Base-by-base conservation (phyloP, 2,113 vertebrate genomes). In the Nibea albiflora region DNA sequence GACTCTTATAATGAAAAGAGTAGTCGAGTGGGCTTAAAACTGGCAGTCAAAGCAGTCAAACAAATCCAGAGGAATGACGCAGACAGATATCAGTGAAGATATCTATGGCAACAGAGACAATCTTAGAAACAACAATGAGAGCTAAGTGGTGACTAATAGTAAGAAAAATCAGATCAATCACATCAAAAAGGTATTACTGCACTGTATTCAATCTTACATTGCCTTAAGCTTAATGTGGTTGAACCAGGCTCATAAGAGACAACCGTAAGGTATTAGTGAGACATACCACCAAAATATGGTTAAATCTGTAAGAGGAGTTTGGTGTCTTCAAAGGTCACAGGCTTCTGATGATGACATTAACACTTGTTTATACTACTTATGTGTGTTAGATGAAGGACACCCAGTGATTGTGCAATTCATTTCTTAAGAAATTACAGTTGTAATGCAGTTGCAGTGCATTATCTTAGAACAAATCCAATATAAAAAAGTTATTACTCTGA, bases 91-190 rank as follows among this genome's bases (percentile, higher is more conserved):
- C n/a, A 5, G 17, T 4, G 4, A 61, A 39, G 44, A 26, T n/a
- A 78, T 16, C 50, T 50, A 79, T 76, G 81, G 75, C 52, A 82
- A 84, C 71, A 46, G 19, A 28, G 35, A 22, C 68, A 57, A 31
- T 56, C 35, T 58, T 5, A 35, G 2, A 28, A 81, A 35, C 57
- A 71, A 71, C 17, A 61, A 20, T 0, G 5, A 31, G 62, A 53
- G 67, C 62, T 68, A n/a, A 50, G 49, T 3, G 26, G 64, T 84
- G 66, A 76, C 11, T 68, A 8, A 35, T 9, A 4, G 50, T 52
- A 50, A 14, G 46, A 67, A 44, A 72, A 22, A 62, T 72, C 24
- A n/a, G 26, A 12, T 67, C 49, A 42, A 12, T 67, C 49, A 42
- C n/a, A 19, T 46, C 53, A 19, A 61, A 8, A 46, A 12, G 15